Evolutionary conservation across 2,113 vertebrate species (phyloP).

Genomic region (Oryzias celebensis): DNA sequence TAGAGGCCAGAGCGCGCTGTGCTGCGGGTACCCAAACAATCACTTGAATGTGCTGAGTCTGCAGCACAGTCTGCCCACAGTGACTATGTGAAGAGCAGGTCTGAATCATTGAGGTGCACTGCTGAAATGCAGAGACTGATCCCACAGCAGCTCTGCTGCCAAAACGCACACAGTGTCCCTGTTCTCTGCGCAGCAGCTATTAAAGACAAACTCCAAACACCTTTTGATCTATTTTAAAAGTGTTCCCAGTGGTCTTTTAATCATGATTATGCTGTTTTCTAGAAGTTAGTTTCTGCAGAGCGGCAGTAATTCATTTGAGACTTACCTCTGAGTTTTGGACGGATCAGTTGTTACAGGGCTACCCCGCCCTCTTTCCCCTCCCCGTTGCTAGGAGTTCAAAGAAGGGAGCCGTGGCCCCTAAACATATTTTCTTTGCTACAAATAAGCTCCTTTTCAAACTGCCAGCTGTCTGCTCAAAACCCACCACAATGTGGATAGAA

Average conservation of each 20-base stretch:
- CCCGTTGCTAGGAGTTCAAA: too few relatives aligned
- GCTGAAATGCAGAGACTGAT: slow-evolving; percentile 7
- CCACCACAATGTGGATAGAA: too few relatives aligned
- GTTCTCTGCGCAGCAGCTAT: slow-evolving; percentile 4
- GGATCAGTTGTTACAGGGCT: too few relatives aligned
- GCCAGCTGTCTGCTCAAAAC: too few relatives aligned
- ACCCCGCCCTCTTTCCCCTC: too few relatives aligned
- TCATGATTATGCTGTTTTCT: too few relatives aligned
- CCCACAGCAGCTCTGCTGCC: slow-evolving; percentile 11
- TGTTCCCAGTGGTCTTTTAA: neutral
- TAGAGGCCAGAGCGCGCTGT: neutral
- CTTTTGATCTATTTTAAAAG: neutral
- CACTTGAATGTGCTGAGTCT: slow-evolving; percentile 28
- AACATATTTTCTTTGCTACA: too few relatives aligned
- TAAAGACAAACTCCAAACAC: neutral
- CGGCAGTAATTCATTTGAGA: too few relatives aligned
- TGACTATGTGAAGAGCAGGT: slow-evolving; percentile 31
- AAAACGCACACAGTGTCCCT: slow-evolving; percentile 5
- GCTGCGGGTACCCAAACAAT: neutral
- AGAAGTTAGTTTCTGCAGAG: too few relatives aligned
- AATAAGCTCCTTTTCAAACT: too few relatives aligned
- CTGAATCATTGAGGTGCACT: slow-evolving; percentile 24
- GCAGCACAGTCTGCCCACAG: slow-evolving; percentile 20
- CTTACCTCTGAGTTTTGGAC: too few relatives aligned
- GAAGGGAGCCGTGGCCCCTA: too few relatives aligned